A percentile compares a stretch with the other conserved stretches of the same genome.
These are phyloP conservation scores for Vipera latastei DNA, from an alignment of 2,797 vertebrate genomes.

Conservation along the genomic window DNA sequence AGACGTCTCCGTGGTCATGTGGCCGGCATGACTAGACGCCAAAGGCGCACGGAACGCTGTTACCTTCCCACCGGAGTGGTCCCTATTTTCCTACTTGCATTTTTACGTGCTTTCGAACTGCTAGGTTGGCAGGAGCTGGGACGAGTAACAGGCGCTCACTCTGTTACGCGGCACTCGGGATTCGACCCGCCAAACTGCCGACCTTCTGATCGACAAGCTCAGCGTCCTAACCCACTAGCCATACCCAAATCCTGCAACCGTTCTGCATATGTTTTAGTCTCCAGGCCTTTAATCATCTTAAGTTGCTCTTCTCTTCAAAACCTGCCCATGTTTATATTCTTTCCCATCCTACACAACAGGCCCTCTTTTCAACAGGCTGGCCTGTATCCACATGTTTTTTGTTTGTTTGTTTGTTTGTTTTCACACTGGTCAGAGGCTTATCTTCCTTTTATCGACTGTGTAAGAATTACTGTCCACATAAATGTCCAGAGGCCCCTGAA, in stretches of 20 bases:
- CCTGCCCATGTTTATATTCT: not conserved
- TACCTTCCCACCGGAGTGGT: too few species aligned
- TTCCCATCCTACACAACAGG: not conserved
- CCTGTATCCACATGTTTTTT: not conserved
- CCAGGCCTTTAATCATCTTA: not conserved
- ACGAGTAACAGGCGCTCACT: too few species aligned
- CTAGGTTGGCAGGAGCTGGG: too few species aligned
- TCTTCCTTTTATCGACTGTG: not conserved
- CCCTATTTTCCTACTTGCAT: too few species aligned
- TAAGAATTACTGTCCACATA: not conserved
- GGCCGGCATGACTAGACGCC: too few species aligned
- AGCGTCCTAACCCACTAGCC: not conserved
- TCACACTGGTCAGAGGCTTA: not conserved
- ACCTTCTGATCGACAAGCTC: too few species aligned
- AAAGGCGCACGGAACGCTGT: too few species aligned
- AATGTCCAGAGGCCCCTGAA: not conserved
- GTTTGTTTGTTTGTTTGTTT: not conserved
- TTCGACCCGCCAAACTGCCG: too few species aligned
- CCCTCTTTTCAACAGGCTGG: not conserved
- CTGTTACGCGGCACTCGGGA: too few species aligned
- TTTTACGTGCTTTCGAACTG: too few species aligned
- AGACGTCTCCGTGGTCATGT: too few species aligned
- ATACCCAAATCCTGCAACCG: not conserved
- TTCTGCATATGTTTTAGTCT: not conserved
- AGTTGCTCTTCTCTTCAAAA: not conserved